phyloP scores from a whole-genome alignment of 1,140 invertebrate species.

The Aphaenogaster floridana region DNA sequence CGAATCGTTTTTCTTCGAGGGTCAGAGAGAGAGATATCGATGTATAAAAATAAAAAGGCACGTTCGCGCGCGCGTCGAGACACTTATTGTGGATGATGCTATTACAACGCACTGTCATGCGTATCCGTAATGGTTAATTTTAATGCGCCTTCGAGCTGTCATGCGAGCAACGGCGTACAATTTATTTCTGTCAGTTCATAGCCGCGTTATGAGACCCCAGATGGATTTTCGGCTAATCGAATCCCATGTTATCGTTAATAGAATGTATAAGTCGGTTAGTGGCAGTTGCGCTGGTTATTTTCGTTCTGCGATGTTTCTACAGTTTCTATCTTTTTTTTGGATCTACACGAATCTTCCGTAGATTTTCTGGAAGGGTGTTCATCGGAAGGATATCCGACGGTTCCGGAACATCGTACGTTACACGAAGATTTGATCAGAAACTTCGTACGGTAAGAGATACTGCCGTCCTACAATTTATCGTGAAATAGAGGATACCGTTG shows the following conservation, averaged over 20 bases:
- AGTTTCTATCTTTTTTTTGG: background rate
- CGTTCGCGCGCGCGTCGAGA: conserved; percentile 9
- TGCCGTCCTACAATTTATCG: conserved; percentile 1
- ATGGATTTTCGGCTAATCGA: conserved; percentile 19
- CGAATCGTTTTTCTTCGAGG: conserved; percentile 75
- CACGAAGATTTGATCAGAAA: background rate
- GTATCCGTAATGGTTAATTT: conserved; percentile 38
- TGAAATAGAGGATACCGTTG: background rate
- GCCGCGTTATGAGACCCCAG: background rate
- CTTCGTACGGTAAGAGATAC: background rate
- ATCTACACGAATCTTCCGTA: background rate
- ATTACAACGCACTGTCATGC: conserved; percentile 18
- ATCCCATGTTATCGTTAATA: background rate
- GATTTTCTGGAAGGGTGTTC: background rate
- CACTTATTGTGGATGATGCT: conserved; percentile 23
- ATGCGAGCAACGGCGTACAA: conserved; percentile 15
- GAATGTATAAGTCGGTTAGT: background rate
- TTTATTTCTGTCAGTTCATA: conserved; percentile 44
- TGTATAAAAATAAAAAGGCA: conserved; percentile 61
- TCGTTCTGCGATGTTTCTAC: background rate
- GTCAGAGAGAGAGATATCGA: conserved; percentile 65
- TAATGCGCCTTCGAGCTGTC: conserved; percentile 2
- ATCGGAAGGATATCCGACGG: background rate
- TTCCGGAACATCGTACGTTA: background rate
- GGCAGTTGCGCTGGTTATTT: background rate